Evolutionary conservation across 2,797 vertebrate species (phyloP).

Genomic region (Acanthurus tractus): DNA sequence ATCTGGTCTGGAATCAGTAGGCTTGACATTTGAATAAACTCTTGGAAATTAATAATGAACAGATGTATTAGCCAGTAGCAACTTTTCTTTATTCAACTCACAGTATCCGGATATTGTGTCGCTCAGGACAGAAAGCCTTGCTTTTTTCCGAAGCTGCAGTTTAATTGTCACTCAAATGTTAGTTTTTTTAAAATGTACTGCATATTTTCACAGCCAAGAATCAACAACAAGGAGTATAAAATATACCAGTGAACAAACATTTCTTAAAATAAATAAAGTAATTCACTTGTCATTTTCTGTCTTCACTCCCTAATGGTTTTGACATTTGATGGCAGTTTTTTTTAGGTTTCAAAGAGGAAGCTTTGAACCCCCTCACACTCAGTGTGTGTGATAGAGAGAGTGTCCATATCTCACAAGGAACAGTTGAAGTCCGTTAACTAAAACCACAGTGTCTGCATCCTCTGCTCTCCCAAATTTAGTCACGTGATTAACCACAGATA

Average conservation of each 20-base stretch:
- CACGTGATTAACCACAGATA: constrained; percentile 25
- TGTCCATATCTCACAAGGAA: constrained; percentile 58
- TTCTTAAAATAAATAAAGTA: constrained; percentile 49
- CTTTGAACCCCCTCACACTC: constrained; percentile 46
- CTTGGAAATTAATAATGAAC: constrained; percentile 29
- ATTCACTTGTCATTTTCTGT: constrained; percentile 23
- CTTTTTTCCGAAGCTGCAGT: constrained; percentile 19
- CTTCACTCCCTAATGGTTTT: constrained; percentile 13
- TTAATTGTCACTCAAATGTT: constrained; percentile 1
- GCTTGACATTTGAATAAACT: constrained; percentile 33
- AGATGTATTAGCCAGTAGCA: constrained; percentile 19
- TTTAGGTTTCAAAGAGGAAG: constrained; percentile 69
- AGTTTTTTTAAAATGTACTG: neutral
- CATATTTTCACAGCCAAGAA: constrained; percentile 15
- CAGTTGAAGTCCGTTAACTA: constrained; percentile 55
- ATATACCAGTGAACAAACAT: constrained; percentile 33
- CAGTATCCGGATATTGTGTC: constrained; percentile 5
- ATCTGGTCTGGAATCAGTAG: constrained; percentile 35
- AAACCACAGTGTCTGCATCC: constrained; percentile 71
- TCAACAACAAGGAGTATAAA: neutral
- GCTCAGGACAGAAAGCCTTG: constrained; percentile 19
- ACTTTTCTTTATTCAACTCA: constrained; percentile 8
- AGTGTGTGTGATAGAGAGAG: constrained; percentile 20
- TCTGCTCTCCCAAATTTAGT: constrained; percentile 39
- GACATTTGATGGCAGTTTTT: constrained; percentile 23